Percentiles rank a stretch among this genome's conserved stretches.
phyloP scores from a whole-genome alignment of 2,888 invertebrate species.

The Fissipunctia ypsillon region DNA sequence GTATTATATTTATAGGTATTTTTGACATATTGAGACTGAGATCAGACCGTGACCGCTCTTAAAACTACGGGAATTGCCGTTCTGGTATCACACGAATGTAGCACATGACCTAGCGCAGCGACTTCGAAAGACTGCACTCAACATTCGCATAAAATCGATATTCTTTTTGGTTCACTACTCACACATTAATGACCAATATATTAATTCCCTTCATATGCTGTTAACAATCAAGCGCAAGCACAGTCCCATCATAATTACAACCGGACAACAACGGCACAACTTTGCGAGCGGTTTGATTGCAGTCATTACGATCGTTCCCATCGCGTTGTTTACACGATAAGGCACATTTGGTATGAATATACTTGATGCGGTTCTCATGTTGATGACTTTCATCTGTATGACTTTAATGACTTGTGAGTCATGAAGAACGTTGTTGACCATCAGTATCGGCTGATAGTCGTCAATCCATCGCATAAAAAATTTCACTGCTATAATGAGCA shows the following conservation, averaged over 20 bases:
- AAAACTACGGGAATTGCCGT: too few species aligned
- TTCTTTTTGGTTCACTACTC: constrained; percentile 12
- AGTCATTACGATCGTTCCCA: constrained; percentile 43
- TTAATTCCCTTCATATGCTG: constrained; percentile 14
- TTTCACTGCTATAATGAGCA: too few species aligned
- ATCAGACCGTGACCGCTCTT: too few species aligned
- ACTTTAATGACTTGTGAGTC: constrained; percentile 34
- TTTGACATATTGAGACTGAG: too few species aligned
- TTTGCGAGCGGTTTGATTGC: constrained; percentile 52
- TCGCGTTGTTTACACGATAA: constrained; percentile 44
- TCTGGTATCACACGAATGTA: too few species aligned
- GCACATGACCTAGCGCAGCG: too few species aligned
- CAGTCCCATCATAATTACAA: constrained; percentile 29
- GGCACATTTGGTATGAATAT: constrained; percentile 70
- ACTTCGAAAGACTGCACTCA: too few species aligned
- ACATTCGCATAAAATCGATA: neutral
- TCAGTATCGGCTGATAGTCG: neutral
- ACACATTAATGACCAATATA: neutral
- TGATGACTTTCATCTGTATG: constrained; percentile 54
- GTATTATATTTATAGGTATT: too few species aligned
- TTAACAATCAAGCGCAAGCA: constrained; percentile 14
- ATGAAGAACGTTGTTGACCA: constrained; percentile 18
- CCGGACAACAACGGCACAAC: constrained; percentile 24
- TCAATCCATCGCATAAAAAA: neutral
- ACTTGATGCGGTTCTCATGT: constrained; percentile 72